Base-by-base conservation (phyloP, 2,113 vertebrate genomes). In the Columba janthina region DNA sequence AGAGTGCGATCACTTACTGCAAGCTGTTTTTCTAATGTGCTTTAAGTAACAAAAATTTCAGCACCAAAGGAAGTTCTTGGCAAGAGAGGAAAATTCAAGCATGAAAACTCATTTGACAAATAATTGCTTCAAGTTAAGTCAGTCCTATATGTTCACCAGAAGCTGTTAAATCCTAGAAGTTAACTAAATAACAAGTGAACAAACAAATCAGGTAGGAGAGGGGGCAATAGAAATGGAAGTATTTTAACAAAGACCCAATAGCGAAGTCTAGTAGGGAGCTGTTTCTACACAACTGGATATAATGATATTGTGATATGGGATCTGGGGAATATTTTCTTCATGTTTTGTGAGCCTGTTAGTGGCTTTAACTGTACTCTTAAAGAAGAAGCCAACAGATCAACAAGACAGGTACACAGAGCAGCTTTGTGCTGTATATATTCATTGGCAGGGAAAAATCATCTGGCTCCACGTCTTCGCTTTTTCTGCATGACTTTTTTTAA, bases 41-140 rank as follows among this genome's bases (percentile, higher is more conserved):
- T 74, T 72, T 74, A 84, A 36, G n/a, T 72, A 72, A 74, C 42
- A 50, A 72, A 85, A 92, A 81, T 42, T 87, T 81, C 19, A 69
- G 70, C 58, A 34, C 50, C 46, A 65, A 87, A 72, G 28, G 29
- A 89, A 69, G 62, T 72, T 89, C 53, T 89, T 66, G n/a, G 74
- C 71, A 85, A 76, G 34, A 82, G 46, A 22, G 12, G 18, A 85
- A 57, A n/a, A 11, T 54, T 91, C 62, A 79, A 91, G 71, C 87
- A 75, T 79, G 77, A 87, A 94, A 94, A 90, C 74, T 89, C 70
- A 79, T 94, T 82, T 73, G 74, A 89, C 87, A 94, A 94, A 76
- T 93, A 92, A 94, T 93, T 95, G 69, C 69, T 77, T 89, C 15
- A 34, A 51, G n/a, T 76, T 65, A 66, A 86, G 12, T 34, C 69